A percentile compares a stretch with the other conserved stretches of the same genome.
Conservation (phyloP, 1,140 invertebrate genomes). For the Chionoecetes opilio region DNA sequence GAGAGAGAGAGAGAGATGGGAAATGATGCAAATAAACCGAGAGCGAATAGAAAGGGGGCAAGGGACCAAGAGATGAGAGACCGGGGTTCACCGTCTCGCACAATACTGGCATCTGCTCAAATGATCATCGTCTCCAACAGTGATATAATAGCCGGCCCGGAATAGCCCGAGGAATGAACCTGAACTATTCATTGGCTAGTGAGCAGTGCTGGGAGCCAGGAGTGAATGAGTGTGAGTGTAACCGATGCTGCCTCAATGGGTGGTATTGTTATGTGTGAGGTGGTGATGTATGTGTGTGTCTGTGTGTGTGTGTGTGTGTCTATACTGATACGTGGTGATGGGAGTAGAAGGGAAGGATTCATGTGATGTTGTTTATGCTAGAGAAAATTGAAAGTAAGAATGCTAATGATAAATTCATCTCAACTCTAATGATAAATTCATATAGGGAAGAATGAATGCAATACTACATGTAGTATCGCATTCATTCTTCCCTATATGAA, state of each 20-base stretch:
- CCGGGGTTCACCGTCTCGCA: neutral
- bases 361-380: neutral
- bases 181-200: neutral
- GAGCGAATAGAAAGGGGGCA: no score
- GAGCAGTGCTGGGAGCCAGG: neutral
- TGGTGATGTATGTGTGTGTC: conserved; percentile 38
- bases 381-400: no score
- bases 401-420: no score
- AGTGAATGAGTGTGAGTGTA: conserved; percentile 55
- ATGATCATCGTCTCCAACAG: conserved; percentile 49
- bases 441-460: no score
- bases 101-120: conserved; percentile 14
- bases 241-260: neutral
- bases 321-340: neutral
- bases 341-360: neutral
- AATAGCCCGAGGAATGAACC: conserved; percentile 28
- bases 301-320: neutral
- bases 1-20: neutral
- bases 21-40: neutral
- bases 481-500: no score
- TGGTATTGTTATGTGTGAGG: neutral
- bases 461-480: neutral
- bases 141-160: conserved; percentile 36
- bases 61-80: no score
- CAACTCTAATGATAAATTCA: no score